These are phyloP conservation scores for Tetragnatha versicolor DNA, from an alignment of 1,140 invertebrate species.

Conservation along the genomic window DNA sequence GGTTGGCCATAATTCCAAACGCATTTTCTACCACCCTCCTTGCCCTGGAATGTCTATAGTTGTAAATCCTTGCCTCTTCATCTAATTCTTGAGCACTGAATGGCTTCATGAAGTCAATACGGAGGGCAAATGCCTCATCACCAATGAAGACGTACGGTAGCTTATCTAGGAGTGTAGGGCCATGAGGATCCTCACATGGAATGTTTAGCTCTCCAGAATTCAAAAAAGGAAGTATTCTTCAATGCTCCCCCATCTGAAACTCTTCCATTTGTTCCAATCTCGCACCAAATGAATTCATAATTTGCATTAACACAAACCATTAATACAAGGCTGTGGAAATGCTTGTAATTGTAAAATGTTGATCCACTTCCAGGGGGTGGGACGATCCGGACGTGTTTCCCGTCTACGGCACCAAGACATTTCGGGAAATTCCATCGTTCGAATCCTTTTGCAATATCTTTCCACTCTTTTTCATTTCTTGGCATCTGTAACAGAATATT, in stretches of 20 bases:
- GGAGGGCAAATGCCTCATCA: background rate
- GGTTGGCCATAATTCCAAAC: conserved; percentile 1
- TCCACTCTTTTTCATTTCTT: background rate
- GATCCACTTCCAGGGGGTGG: conserved; percentile 60
- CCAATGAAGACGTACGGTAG: conserved; percentile 8
- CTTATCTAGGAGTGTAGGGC: background rate
- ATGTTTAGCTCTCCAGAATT: too few relatives aligned
- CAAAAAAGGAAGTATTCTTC: background rate
- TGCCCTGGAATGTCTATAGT: conserved; percentile 9
- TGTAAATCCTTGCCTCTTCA: background rate
- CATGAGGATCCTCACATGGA: background rate
- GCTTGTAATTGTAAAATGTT: conserved; percentile 68
- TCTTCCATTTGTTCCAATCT: conserved; percentile 65
- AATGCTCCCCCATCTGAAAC: conserved; percentile 60
- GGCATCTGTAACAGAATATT: background rate
- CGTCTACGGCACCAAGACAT: background rate
- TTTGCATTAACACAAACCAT: conserved; percentile 66
- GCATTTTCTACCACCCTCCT: conserved; percentile 8
- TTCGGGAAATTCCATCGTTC: background rate
- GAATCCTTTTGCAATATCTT: background rate
- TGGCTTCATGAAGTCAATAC: conserved; percentile 6
- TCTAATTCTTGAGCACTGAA: background rate
- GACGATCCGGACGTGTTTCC: background rate
- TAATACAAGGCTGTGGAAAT: conserved; percentile 66
- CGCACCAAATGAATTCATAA: conserved; percentile 64